Evolutionary conservation across 2,113 vertebrate genomes (phyloP).

Genomic region (Phalacrocorax carbo): DNA sequence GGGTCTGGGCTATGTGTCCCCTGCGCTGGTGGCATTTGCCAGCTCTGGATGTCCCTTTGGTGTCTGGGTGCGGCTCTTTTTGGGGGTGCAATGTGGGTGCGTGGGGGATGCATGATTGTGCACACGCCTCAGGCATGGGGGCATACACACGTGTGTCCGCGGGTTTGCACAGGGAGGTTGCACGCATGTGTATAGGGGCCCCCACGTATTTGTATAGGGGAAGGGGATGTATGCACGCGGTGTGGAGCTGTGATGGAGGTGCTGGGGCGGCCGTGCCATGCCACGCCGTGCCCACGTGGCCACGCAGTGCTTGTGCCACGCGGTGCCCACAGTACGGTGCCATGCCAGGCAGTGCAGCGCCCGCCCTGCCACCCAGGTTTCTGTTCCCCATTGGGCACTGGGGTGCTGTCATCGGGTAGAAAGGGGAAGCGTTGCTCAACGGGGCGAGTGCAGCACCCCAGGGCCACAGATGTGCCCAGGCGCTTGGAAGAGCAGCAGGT

Average conservation of each 20-base stretch:
- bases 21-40: not conserved
- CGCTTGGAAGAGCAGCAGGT: fast-evolving
- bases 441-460: fast-evolving
- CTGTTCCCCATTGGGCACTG: not conserved
- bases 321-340: not conserved
- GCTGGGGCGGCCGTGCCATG: fast-evolving
- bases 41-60: not conserved
- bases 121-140: fast-evolving
- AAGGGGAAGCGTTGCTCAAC: not conserved
- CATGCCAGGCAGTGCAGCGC: not conserved
- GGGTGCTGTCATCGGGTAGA: not conserved
- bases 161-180: no score
- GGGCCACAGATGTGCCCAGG: not conserved
- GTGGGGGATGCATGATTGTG: fast-evolving
- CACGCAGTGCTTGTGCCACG: not conserved
- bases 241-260: not conserved
- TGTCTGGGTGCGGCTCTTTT: fast-evolving
- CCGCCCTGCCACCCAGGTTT: not conserved
- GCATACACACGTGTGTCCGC: not conserved
- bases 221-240: fast-evolving
- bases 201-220: fast-evolving
- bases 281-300: not conserved
- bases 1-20: fast-evolving
- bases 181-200: fast-evolving
- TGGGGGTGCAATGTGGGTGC: no score